Evolutionary conservation across 2,113 vertebrate species (phyloP).

Genomic region (Tylochromis polylepis): DNA sequence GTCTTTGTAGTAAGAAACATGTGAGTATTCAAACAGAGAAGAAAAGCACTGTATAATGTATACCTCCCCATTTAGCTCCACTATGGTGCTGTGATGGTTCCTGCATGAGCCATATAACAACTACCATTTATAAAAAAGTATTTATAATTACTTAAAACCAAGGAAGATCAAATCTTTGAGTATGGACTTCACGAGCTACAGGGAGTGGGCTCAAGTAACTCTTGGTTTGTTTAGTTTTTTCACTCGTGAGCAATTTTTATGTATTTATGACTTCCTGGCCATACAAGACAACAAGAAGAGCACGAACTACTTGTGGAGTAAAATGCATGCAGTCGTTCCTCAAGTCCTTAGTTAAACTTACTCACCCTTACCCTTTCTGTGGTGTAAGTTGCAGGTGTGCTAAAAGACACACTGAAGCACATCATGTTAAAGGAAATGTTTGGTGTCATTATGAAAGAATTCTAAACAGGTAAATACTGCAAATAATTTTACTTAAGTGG

Average conservation of each 20-base stretch:
- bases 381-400: background rate
- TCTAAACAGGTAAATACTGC: background rate
- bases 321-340: background rate
- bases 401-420: background rate
- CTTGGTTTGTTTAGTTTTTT: background rate
- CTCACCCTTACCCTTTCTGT: background rate
- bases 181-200: background rate
- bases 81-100: background rate
- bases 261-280: background rate
- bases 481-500: background rate
- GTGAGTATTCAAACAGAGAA: background rate
- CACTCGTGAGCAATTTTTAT: background rate
- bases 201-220: background rate
- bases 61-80: background rate
- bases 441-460: background rate
- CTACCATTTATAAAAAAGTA: background rate
- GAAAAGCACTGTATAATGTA: background rate
- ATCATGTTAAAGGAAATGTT: background rate
- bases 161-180: background rate
- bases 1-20: background rate
- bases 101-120: background rate
- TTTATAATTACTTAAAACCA: background rate
- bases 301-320: background rate
- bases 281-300: background rate
- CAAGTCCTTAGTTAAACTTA: background rate